These are phyloP conservation scores for Grapholita molesta DNA, from an alignment of 1,140 invertebrate genomes.

Conservation along the genomic window DNA sequence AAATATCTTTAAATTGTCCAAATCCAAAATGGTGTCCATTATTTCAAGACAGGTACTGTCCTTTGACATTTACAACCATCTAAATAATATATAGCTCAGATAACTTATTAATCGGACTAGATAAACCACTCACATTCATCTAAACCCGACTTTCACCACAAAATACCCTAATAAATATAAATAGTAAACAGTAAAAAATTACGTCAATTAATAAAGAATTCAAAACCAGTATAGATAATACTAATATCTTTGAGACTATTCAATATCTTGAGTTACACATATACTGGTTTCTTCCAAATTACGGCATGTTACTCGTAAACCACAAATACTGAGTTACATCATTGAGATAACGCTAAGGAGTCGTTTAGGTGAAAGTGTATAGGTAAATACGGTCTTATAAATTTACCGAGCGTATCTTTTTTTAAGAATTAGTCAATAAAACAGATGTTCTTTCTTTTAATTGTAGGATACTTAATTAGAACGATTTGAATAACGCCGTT, in stretches of 20 bases:
- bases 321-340: constrained; percentile 12
- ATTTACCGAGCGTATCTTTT: not conserved
- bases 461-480: not conserved
- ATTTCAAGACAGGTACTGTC: too few relatives aligned
- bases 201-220: not conserved
- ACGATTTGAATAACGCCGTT: not conserved
- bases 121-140: constrained; percentile 4
- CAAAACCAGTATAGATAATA: not conserved
- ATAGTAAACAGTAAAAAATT: not conserved
- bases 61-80: not conserved
- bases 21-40: too few relatives aligned
- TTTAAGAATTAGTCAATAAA: not conserved
- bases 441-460: not conserved
- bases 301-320: not conserved
- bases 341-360: not conserved
- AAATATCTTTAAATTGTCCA: too few relatives aligned
- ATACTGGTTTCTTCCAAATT: not conserved
- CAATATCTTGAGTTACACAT: not conserved
- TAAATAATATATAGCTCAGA: not conserved
- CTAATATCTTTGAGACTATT: not conserved
- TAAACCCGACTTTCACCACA: not conserved
- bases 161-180: constrained; percentile 8
- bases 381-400: not conserved
- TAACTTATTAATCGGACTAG: not conserved
- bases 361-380: constrained; percentile 1